Evolutionary conservation across 2,113 vertebrate species (phyloP).

Genomic region (Thalassarche chlororhynchos): DNA sequence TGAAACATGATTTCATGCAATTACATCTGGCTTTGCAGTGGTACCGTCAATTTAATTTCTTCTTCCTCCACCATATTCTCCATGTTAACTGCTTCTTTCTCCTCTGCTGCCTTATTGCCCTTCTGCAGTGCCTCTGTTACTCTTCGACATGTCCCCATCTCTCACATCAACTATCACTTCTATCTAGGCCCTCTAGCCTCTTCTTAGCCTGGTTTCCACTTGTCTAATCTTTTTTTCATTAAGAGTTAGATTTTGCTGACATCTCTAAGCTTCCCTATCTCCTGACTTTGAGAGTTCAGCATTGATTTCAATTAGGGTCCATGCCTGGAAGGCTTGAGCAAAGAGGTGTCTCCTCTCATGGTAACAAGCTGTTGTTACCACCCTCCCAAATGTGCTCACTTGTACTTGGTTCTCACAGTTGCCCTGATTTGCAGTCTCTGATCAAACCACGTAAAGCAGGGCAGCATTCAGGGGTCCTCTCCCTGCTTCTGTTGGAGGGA

Average conservation of each 20-base stretch:
- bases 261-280: neutral
- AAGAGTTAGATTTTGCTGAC: neutral
- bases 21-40: neutral
- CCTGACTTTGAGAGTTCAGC: neutral
- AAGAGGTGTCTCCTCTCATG: neutral
- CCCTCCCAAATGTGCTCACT: neutral
- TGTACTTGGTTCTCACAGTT: neutral
- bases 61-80: neutral
- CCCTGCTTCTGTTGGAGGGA: neutral
- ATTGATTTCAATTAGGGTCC: neutral
- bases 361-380: neutral
- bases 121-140: neutral
- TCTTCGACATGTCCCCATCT: neutral
- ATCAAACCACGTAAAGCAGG: neutral
- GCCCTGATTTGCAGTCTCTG: neutral
- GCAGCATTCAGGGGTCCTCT: neutral
- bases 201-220: neutral
- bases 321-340: neutral
- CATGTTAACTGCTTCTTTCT: neutral
- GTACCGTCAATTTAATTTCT: neutral
- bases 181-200: neutral
- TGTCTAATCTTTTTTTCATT: conserved; percentile 34
- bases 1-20: neutral
- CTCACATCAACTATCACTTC: conserved; percentile 20
- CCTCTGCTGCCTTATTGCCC: neutral